Evolutionary conservation across 2,888 invertebrate species (phyloP), one percentile per base, ranked within the genome.

Genomic region (Lasioglossum vierecki): DNA sequence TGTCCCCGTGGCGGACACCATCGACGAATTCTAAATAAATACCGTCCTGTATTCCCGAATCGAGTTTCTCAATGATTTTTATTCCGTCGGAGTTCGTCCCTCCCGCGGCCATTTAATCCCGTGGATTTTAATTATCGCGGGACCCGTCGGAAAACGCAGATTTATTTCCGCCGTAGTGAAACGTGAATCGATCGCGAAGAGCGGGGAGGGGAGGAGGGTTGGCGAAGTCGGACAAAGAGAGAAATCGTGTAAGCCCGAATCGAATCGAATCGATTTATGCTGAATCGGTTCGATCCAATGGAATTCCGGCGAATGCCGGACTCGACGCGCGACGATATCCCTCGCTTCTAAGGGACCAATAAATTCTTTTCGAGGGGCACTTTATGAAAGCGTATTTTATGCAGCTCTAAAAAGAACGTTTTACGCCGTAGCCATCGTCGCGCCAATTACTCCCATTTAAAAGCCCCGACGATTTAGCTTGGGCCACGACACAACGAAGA

Each of bases 201-300:
- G 6, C 0, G 22, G 8, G 8, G 22, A 4, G 22, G 22, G 0
- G 22, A 8, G 22, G 22, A 9, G 22, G 22, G 53, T 5, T n/a
- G n/a, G 22, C 60, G 15, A 41, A 80, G 30, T 71, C 30, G 71
- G 26, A 80, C 76, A 80, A 76, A 80, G 53, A 30, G 71, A 76
- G 66, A 79, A 85, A 73, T 60, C 68, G 76, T 49, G 79, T 76
- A 82, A 71, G 74, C 77, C 53, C 71, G 53, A 53, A 53, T 74
- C 60, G 60, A 84, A 53, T 66, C 74, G 60, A 77, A 53, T 71
- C 77, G 82, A 74, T 60, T 49, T 30, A 22, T 26, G 44, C 49
- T 49, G 70, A 70, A 80, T 53, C 53, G 75, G 75, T 39, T 35
- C 35, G 66, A 44, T 15, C 68, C 57, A 66, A 72, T 76, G 66